Conservation (phyloP, 2,797 vertebrate genomes). For the Cephalopachus bancanus region DNA sequence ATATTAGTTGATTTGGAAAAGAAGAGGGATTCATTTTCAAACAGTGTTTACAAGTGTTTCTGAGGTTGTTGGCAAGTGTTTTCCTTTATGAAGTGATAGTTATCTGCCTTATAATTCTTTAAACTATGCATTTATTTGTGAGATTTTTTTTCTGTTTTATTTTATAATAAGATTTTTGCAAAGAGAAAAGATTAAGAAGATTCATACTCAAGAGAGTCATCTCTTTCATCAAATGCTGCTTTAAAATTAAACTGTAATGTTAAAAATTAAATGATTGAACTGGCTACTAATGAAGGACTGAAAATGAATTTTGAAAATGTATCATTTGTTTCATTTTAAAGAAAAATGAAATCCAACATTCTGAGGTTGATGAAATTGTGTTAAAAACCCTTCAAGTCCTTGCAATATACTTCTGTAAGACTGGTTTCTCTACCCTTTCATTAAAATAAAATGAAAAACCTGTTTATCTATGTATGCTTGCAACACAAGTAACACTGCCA, state of each 20-base stretch:
- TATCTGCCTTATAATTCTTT: background rate
- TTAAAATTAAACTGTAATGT: slow-evolving; percentile 1
- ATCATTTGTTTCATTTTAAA: background rate
- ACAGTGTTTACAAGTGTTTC: background rate
- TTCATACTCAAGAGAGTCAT: background rate
- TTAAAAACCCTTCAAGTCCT: background rate
- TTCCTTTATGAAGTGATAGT: background rate
- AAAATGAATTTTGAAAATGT: background rate
- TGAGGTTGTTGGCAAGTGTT: background rate
- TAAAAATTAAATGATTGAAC: slow-evolving; percentile 9
- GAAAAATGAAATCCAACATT: background rate
- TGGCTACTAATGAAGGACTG: background rate
- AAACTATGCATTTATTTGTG: background rate
- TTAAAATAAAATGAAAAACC: background rate
- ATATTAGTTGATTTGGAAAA: background rate
- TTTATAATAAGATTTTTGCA: background rate
- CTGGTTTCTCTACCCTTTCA: background rate
- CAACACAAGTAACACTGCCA: background rate
- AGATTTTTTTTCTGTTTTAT: background rate
- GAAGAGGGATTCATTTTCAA: background rate
- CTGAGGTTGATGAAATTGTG: background rate
- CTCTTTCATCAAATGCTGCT: slow-evolving; percentile 11
- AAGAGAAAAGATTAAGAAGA: background rate
- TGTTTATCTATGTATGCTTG: background rate
- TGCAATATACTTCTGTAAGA: background rate